Conservation (phyloP, 2,113 vertebrate genomes). For the Ophthalmolycus amberensis region DNA sequence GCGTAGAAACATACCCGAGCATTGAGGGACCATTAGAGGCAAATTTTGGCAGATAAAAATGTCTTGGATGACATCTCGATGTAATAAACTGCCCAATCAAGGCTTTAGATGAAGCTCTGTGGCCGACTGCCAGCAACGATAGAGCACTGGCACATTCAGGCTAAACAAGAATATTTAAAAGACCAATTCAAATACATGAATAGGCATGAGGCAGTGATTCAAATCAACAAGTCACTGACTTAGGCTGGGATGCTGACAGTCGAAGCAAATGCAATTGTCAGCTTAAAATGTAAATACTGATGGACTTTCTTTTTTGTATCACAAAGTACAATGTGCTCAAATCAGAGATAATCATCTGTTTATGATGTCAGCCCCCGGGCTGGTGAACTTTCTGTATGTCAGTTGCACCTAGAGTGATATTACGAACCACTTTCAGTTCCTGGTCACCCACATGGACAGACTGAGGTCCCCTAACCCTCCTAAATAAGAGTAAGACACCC, state of each 20-base stretch:
- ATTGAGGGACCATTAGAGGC: conserved; percentile 64
- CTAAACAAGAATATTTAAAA: conserved; percentile 44
- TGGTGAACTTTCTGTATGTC: background rate
- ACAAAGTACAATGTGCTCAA: background rate
- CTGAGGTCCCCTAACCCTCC: background rate
- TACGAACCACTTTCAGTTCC: background rate
- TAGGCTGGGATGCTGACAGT: background rate
- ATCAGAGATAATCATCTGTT: background rate
- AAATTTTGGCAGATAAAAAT: conserved; percentile 53
- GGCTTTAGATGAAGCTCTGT: conserved; percentile 53
- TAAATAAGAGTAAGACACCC: background rate
- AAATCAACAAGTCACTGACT: conserved; percentile 21
- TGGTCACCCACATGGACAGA: background rate
- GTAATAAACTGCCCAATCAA: conserved; percentile 52
- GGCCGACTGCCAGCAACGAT: conserved; percentile 52
- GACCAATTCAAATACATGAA: conserved; percentile 25
- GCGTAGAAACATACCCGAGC: conserved; percentile 35
- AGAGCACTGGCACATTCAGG: conserved; percentile 40
- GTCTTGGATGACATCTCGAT: conserved; percentile 60
- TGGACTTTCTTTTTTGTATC: too few species aligned
- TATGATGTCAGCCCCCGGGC: background rate
- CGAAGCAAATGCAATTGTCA: conserved; percentile 1
- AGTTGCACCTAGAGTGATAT: background rate
- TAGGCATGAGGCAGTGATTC: conserved; percentile 30
- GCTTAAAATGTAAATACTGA: background rate